Evolutionary conservation across 2,113 vertebrate genomes (phyloP).

Genomic region (Lucifuga dentata): DNA sequence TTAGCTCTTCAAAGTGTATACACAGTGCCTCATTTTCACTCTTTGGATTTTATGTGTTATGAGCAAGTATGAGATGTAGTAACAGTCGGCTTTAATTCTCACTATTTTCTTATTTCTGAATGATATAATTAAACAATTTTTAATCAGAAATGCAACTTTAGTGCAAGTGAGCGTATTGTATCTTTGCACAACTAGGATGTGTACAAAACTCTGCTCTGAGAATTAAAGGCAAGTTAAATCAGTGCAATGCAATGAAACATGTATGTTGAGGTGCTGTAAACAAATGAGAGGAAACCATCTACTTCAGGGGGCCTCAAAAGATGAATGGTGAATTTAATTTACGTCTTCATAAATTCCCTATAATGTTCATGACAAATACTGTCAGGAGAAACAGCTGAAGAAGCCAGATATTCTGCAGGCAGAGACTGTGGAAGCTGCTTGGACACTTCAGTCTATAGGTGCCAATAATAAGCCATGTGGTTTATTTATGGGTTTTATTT

Average conservation of each 20-base stretch:
- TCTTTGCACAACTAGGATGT: constrained; percentile 17
- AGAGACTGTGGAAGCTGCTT: no score
- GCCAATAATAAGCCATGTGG: no score
- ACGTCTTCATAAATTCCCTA: no score
- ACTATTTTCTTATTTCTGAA: neutral
- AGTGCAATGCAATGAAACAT: constrained; percentile 11
- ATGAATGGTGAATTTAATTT: no score
- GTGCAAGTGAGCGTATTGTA: constrained; percentile 5
- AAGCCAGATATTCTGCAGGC: no score
- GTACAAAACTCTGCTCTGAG: constrained; percentile 9
- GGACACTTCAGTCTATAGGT: no score
- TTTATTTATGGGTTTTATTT: no score
- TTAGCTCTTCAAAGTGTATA: neutral
- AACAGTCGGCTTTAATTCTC: constrained; percentile 6
- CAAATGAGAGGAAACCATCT: no score
- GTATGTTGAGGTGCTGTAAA: no score
- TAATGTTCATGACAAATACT: no score
- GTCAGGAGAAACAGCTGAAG: no score
- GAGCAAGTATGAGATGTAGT: constrained; percentile 11
- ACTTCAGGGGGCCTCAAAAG: no score
- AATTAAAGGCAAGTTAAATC: constrained; percentile 13
- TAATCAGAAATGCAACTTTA: constrained; percentile 4
- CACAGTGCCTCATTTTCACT: constrained; percentile 15
- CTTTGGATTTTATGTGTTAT: constrained; percentile 40
- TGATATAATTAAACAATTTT: neutral